These are phyloP conservation scores for Craterocephalus amniculus DNA, from an alignment of 2,797 vertebrate genomes.

Conservation along the genomic window DNA sequence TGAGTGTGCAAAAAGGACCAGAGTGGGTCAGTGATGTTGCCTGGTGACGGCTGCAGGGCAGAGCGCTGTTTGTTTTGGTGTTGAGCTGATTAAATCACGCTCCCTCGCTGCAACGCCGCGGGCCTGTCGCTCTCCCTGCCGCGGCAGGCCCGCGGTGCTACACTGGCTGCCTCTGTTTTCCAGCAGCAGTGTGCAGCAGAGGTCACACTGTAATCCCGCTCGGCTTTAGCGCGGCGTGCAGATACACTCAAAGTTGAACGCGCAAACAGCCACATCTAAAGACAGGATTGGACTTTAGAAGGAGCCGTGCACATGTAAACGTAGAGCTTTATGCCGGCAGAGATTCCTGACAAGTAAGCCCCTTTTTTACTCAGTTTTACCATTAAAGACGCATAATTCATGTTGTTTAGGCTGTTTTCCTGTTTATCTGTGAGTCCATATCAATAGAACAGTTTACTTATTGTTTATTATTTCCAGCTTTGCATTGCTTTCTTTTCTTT, in stretches of 20 bases:
- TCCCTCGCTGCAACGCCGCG: conserved; percentile 34
- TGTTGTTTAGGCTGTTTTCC: conserved; percentile 12
- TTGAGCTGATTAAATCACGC: conserved; percentile 66
- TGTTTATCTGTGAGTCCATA: conserved; percentile 1
- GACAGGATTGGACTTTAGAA: conserved; percentile 19
- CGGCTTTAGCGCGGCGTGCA: conserved; percentile 25
- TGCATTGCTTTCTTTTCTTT: neutral
- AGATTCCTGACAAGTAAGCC: conserved; percentile 7
- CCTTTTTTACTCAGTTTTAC: neutral
- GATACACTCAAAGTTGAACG: conserved; percentile 46
- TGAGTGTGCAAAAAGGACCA: conserved; percentile 12
- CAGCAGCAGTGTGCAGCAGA: conserved; percentile 37
- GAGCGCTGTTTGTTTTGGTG: conserved; percentile 56
- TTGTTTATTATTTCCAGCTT: conserved; percentile 8
- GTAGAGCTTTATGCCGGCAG: conserved; percentile 4
- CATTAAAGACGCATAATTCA: conserved; percentile 17
- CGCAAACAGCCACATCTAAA: conserved; percentile 30
- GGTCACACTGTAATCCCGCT: conserved; percentile 59
- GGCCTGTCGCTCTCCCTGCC: conserved; percentile 47
- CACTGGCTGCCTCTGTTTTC: conserved; percentile 62
- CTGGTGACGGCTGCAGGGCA: conserved; percentile 38
- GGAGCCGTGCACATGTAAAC: conserved; percentile 13
- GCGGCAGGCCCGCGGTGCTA: conserved; percentile 46
- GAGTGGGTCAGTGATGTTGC: conserved; percentile 45
- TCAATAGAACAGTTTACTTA: conserved; percentile 30